Conservation (phyloP, 2,797 vertebrate species). For the Chromobotia macracanthus region DNA sequence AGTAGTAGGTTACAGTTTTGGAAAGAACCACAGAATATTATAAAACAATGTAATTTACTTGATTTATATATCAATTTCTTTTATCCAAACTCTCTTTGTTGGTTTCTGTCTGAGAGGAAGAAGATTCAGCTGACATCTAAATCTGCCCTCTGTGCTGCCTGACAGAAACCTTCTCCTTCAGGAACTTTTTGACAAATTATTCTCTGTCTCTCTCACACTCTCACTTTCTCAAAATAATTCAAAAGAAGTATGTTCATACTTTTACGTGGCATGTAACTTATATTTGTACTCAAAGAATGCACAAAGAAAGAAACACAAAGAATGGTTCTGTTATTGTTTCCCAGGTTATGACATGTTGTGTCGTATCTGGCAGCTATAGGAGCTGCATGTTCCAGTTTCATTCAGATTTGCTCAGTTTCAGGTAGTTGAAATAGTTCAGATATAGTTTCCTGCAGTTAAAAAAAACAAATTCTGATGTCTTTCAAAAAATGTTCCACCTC, state of each 20-base stretch:
- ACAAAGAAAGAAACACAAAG: no score
- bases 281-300: not conserved
- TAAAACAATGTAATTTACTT: no score
- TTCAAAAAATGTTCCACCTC: no score
- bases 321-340: not conserved
- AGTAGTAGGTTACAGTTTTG: not conserved
- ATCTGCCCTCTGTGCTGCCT: constrained; percentile 46
- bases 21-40: no score
- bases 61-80: no score
- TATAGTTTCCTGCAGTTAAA: not conserved
- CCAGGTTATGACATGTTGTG: not conserved
- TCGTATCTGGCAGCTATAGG: no score
- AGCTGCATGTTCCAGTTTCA: not conserved
- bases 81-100: constrained; percentile 28
- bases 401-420: no score
- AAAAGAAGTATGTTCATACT: not conserved
- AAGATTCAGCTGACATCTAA: constrained; percentile 31
- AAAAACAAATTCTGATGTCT: no score
- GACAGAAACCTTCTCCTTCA: constrained; percentile 54
- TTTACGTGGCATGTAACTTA: not conserved
- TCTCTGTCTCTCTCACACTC: no score
- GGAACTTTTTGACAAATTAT: constrained; percentile 50
- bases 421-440: not conserved
- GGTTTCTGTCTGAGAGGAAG: constrained; percentile 21
- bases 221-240: not conserved